phyloP scores from a whole-genome alignment of 2,888 invertebrate species.

The Lacanobia wlatinum region DNA sequence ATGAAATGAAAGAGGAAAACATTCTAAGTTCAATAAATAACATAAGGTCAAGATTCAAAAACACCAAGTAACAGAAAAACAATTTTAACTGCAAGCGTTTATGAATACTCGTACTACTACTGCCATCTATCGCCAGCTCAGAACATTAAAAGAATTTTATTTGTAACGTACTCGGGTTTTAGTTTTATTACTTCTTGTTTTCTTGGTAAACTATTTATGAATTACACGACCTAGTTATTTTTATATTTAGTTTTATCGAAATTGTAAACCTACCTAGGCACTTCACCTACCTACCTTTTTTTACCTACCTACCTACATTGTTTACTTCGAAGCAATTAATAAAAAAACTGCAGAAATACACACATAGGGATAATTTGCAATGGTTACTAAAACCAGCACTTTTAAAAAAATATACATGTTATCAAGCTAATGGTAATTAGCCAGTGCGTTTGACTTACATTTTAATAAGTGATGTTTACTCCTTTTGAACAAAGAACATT shows the following conservation, averaged over 20 bases:
- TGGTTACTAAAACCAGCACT: no score
- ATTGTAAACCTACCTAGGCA: neutral
- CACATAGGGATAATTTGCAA: neutral
- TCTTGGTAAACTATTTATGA: neutral
- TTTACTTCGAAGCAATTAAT: neutral
- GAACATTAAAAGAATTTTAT: neutral
- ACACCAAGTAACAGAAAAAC: neutral
- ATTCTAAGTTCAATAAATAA: neutral
- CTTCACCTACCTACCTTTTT: neutral
- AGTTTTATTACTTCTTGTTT: no score
- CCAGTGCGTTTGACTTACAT: conserved; percentile 48
- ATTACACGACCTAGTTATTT: neutral
- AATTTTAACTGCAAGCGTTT: neutral
- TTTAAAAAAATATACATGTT: no score
- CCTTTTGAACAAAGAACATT: conserved; percentile 68
- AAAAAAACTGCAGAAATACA: neutral
- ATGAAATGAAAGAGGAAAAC: neutral
- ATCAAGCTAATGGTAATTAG: neutral
- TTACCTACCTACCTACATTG: neutral
- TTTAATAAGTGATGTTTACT: conserved; percentile 37
- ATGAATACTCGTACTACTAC: neutral
- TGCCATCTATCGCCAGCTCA: neutral
- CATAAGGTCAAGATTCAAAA: neutral
- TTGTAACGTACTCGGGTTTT: neutral
- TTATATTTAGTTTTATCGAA: neutral